Percentiles rank a stretch among this genome's conserved stretches.
Evolutionary conservation across 2,888 invertebrate species (phyloP).

Genomic region (Diabrotica balteata): DNA sequence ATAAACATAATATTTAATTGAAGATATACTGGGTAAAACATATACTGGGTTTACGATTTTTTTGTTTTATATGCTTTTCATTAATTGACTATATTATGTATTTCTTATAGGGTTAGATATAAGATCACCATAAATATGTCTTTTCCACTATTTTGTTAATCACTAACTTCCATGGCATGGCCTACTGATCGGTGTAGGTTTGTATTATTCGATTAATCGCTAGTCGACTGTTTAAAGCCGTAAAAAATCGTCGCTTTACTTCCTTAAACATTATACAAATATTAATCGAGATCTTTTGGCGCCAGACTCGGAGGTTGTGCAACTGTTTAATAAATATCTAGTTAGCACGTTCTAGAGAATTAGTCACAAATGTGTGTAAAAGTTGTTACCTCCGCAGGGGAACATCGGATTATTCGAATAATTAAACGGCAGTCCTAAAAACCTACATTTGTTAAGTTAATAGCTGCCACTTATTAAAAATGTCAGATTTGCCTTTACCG

Average conservation of each 20-base stretch:
- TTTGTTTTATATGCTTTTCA: too few species aligned
- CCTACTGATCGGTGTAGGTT: constrained; percentile 18
- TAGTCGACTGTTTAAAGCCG: constrained; percentile 7
- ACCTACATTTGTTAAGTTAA: background rate
- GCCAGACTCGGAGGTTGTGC: constrained; percentile 16
- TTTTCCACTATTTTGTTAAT: too few species aligned
- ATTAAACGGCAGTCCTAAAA: background rate
- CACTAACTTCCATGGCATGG: background rate
- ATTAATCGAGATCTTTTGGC: constrained; percentile 28
- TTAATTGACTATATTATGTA: too few species aligned
- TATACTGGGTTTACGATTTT: too few species aligned
- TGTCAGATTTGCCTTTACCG: background rate
- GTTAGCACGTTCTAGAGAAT: constrained; percentile 7
- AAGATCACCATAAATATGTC: too few species aligned
- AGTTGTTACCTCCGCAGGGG: constrained; percentile 6
- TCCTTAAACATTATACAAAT: constrained; percentile 35
- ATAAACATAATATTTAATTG: too few species aligned
- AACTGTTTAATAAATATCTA: constrained; percentile 26
- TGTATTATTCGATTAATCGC: constrained; percentile 18
- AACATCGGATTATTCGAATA: constrained; percentile 1
- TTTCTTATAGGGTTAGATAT: too few species aligned
- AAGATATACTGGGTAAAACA: too few species aligned
- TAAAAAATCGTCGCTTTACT: constrained; percentile 29
- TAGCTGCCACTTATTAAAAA: background rate
- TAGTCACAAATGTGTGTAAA: constrained; percentile 3